Conservation (phyloP, 2,888 invertebrate genomes). For the Piscicola geometra region DNA sequence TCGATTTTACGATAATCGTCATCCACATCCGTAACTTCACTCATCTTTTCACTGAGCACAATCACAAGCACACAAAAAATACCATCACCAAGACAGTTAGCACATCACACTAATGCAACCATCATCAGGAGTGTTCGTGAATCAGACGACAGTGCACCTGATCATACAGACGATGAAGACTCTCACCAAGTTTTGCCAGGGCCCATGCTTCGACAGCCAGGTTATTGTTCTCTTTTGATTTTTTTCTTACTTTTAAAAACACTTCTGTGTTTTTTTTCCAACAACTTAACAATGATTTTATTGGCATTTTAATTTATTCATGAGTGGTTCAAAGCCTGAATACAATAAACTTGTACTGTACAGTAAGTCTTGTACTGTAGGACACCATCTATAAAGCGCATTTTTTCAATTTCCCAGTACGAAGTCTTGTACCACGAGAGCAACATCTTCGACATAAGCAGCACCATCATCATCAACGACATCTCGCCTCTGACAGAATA, state of each 20-base stretch:
- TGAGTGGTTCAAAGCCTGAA: background rate
- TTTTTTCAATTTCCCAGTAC: no score
- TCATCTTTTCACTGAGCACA: no score
- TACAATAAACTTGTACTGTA: background rate
- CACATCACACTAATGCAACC: background rate
- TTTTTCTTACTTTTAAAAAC: no score
- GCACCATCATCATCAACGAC: conserved; percentile 20
- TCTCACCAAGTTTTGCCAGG: conserved; percentile 28
- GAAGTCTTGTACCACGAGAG: conserved; percentile 24
- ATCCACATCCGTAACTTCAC: no score
- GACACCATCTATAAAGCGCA: no score
- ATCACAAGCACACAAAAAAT: no score
- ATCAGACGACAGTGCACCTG: conserved; percentile 11
- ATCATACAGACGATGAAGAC: conserved; percentile 21
- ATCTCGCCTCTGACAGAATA: conserved; percentile 14
- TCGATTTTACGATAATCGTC: no score
- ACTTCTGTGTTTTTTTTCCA: background rate
- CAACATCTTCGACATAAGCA: conserved; percentile 24
- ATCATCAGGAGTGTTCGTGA: background rate
- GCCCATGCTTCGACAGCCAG: conserved; percentile 30
- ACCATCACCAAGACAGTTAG: no score
- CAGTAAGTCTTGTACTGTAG: no score
- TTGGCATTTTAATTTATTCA: no score
- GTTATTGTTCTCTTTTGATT: no score
- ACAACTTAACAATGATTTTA: no score